Evolutionary conservation across 2,113 vertebrate genomes (phyloP), one percentile per base, ranked within the genome.

Genomic region (Pelecanoides urinatrix): DNA sequence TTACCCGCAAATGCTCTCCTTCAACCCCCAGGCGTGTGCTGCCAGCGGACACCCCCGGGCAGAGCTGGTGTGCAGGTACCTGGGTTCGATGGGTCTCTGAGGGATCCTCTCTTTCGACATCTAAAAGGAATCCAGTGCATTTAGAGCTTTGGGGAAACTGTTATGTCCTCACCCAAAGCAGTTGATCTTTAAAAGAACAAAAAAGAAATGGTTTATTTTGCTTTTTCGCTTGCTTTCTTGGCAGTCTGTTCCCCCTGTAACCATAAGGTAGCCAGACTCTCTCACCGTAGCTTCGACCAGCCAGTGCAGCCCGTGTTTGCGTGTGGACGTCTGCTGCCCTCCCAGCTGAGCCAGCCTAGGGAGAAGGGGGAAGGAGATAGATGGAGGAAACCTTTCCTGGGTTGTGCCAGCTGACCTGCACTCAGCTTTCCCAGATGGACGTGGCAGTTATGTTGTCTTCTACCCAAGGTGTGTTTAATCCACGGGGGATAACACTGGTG

Each of bases 1-100:
- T 73, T 32, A 11, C 32, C 73, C 65, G 80, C 56, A 62, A 61
- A 25, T 29, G 18, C 3, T 63, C 32, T 32, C 9, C 52, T 86
- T 47, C 36, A 56, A 15, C 19, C 4, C 22, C 9, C 10, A 8
- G 17, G 68, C 0, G 1, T 4, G 42, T 29, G 80, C 55, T 83
- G 78, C 68, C 40, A 29, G 13, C 0, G 10, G 75, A 18, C 5
- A 11, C 2, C 0, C 23, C 13, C 18, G 42, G 52, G 26, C 55
- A 67, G 44, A 76, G 73, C 44, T 55, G 44, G 7, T 45, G 58
- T 11, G 27, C 17, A 67, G 47, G n/a, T 29, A 19, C 36, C 34
- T 34, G 71, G 17, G n/a, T 29, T 68, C 6, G 5, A 44, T n/a
- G 36, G 8, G 11, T 66, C 40, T 58, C 67, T 45, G 45, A 53